These are phyloP conservation scores for Clavelina lepadiformis DNA, from an alignment of 23 tunicate genomes.

Conservation along the genomic window DNA sequence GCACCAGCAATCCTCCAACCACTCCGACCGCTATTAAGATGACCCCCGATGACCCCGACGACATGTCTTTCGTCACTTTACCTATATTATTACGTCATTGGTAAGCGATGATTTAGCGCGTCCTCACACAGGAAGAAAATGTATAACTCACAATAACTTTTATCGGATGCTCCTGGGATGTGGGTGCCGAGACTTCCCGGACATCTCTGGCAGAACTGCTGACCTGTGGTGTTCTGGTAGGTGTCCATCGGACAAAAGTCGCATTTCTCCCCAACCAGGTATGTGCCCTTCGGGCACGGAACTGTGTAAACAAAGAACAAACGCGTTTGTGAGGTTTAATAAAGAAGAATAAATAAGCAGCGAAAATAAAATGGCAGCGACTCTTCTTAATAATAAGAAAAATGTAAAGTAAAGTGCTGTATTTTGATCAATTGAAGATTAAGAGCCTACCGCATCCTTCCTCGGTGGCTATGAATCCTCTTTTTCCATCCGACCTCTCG, in stretches of 20 bases:
- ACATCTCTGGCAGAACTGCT: slow-evolving; percentile 34
- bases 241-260: slow-evolving; percentile 66
- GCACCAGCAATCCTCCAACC: slow-evolving; percentile 25
- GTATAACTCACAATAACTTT: slow-evolving; percentile 66
- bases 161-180: slow-evolving; percentile 38
- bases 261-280: slow-evolving; percentile 34
- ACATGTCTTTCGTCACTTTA: background rate
- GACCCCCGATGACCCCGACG: background rate
- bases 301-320: slow-evolving; percentile 11
- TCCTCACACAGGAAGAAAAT: no score
- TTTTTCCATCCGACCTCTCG: no score
- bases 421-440: background rate
- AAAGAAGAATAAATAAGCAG: background rate
- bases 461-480: slow-evolving; percentile 17
- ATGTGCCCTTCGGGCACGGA: slow-evolving; percentile 74
- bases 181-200: slow-evolving; percentile 41
- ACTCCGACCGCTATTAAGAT: slow-evolving; percentile 7
- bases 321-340: background rate
- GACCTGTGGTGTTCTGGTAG: slow-evolving; percentile 54
- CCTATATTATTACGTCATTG: background rate
- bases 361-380: no score
- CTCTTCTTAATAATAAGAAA: no score
- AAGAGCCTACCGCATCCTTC: slow-evolving; percentile 43
- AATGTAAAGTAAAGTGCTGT: background rate
- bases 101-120: background rate